A percentile compares a stretch with the other conserved stretches of the same genome.
phyloP scores from a whole-genome alignment of 2,797 vertebrate species.

The Cynopterus sphinx region DNA sequence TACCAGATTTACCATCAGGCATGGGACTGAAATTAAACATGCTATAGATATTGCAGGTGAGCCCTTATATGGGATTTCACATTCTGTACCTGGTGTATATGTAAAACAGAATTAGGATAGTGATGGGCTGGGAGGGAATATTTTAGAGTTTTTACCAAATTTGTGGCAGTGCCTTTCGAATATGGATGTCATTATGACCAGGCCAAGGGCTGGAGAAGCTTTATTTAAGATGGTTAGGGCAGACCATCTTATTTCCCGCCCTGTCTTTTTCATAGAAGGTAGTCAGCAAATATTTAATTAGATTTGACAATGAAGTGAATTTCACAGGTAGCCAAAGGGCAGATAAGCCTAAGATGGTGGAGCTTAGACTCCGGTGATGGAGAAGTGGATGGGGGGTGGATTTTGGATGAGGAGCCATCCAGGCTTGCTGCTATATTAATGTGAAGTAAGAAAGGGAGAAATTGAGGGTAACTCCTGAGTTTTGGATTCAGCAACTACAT shows the following conservation, averaged over 20 bases:
- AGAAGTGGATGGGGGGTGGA: background rate
- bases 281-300: background rate
- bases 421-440: background rate
- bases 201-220: background rate
- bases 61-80: background rate
- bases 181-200: background rate
- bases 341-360: background rate
- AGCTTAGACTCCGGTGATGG: background rate
- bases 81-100: background rate
- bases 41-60: background rate
- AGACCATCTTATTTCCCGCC: background rate
- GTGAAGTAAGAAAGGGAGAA: background rate
- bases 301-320: background rate
- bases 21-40: background rate
- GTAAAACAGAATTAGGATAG: background rate
- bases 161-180: background rate
- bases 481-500: background rate
- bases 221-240: background rate
- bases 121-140: background rate
- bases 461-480: background rate
- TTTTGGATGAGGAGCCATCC: background rate
- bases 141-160: background rate
- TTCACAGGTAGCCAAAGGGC: background rate
- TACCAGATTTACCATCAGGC: background rate
- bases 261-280: background rate